Evolutionary conservation across 2,113 vertebrate species (phyloP).

Genomic region (Oxyura jamaicensis): DNA sequence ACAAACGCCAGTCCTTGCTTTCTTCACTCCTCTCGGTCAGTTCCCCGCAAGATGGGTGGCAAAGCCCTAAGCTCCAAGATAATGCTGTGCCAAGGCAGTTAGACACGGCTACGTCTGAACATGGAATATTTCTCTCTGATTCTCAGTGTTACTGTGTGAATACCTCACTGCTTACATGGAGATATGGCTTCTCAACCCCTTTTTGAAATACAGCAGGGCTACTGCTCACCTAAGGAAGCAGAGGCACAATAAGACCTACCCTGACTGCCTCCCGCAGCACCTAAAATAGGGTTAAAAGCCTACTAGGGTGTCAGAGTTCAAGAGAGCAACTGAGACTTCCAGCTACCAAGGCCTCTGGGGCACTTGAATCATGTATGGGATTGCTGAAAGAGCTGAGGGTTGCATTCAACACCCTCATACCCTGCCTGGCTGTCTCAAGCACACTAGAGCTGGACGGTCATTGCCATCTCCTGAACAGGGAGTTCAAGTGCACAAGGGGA

Average conservation of each 20-base stretch:
- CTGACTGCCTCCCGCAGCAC: not conserved
- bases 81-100: slow-evolving; percentile 24
- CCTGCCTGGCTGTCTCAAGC: not conserved
- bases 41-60: not conserved
- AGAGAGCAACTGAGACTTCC: not conserved
- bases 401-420: not conserved
- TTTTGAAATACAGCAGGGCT: not conserved
- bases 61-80: slow-evolving; percentile 32
- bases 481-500: not conserved
- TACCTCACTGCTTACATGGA: not conserved
- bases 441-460: not conserved
- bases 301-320: not conserved
- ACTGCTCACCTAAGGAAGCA: not conserved
- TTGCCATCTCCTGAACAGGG: not conserved
- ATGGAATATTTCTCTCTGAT: not conserved
- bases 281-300: not conserved
- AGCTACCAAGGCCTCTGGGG: not conserved
- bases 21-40: not conserved
- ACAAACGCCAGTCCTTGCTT: not conserved
- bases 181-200: not conserved
- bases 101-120: not conserved
- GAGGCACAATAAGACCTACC: not conserved
- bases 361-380: not conserved
- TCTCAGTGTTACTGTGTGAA: not conserved
- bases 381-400: not conserved